These are phyloP conservation scores for Bombus consobrinus DNA, from an alignment of 1,140 invertebrate genomes.

Conservation along the genomic window DNA sequence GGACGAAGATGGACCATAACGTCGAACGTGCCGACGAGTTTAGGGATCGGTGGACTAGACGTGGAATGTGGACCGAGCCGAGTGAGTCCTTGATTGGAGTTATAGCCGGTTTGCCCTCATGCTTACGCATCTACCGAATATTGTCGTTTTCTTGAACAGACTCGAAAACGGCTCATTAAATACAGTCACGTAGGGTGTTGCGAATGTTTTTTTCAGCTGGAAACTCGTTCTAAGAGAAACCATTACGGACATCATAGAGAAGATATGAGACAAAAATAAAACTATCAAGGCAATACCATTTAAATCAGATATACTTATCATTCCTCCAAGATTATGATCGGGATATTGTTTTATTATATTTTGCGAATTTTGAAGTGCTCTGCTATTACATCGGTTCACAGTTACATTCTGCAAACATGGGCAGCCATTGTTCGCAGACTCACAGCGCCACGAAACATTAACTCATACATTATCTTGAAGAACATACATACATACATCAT, in stretches of 20 bases:
- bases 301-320: not conserved
- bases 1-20: not conserved
- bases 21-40: conserved; percentile 60
- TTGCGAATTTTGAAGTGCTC: not conserved
- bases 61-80: conserved; percentile 79
- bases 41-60: conserved; percentile 75
- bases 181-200: not conserved
- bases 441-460: no score
- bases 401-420: no score
- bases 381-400: not conserved
- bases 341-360: not conserved
- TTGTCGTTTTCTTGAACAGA: conserved; percentile 15
- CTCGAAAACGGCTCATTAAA: not conserved
- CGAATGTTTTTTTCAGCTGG: not conserved
- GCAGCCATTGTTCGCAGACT: no score
- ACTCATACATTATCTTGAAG: no score
- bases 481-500: no score
- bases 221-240: not conserved
- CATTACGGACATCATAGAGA: no score
- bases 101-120: conserved; percentile 67
- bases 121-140: conserved; percentile 35
- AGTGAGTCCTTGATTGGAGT: conserved; percentile 78
- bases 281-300: not conserved
- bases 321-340: not conserved
- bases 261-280: no score